Percentiles rank a stretch among this genome's conserved stretches.
Conservation (phyloP, 2,113 vertebrate species). For the Otolemur garnettii region DNA sequence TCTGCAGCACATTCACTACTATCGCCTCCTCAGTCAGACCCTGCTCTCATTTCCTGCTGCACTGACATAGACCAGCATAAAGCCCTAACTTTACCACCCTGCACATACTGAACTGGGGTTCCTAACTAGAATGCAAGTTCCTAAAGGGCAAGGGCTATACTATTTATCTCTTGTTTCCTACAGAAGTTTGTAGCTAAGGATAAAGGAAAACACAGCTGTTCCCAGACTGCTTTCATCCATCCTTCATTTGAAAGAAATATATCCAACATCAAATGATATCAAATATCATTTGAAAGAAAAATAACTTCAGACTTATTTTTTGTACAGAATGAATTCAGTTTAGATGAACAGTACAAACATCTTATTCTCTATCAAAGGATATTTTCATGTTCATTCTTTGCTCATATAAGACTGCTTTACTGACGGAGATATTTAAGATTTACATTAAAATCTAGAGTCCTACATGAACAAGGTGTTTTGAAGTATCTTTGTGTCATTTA, state of each 20-base stretch:
- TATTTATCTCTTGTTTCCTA: neutral
- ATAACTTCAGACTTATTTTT: constrained; percentile 24
- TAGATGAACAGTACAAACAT: neutral
- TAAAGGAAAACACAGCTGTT: neutral
- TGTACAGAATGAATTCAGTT: constrained; percentile 16
- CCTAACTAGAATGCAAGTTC: constrained; percentile 1
- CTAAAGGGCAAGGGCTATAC: neutral
- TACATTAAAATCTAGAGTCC: constrained; percentile 14
- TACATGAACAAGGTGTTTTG: neutral
- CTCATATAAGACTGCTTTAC: neutral
- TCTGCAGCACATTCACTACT: neutral
- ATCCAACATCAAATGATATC: too few relatives aligned
- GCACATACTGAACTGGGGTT: neutral
- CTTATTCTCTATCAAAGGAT: neutral
- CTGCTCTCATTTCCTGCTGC: neutral
- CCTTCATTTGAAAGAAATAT: neutral
- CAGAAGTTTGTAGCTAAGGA: neutral
- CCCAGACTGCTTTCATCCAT: neutral
- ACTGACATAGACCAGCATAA: neutral
- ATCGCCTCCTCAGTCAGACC: neutral
- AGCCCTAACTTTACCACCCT: neutral
- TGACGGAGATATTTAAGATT: neutral
- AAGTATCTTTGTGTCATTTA: neutral
- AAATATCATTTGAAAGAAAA: constrained; percentile 11
- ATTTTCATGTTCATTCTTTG: neutral